Percentiles rank a stretch among this genome's conserved stretches.
phyloP scores from a whole-genome alignment of 30 jellyfish, hydroid and myxozoan genomes.

The Haliclystus octoradiatus region DNA sequence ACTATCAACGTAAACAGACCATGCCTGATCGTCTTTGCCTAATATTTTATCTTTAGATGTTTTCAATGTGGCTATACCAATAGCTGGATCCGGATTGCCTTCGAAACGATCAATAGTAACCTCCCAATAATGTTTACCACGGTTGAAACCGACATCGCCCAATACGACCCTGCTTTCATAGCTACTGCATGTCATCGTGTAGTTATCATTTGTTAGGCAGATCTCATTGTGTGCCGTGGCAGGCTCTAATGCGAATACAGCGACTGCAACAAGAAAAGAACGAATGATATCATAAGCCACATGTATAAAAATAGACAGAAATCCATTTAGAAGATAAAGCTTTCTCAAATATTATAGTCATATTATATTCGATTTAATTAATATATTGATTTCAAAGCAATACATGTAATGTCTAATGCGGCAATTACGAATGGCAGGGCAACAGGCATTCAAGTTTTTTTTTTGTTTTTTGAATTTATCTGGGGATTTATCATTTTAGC shows the following conservation, averaged over 20 bases:
- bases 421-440: too few species aligned
- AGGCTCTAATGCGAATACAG: conserved; percentile 63
- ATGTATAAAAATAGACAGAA: too few species aligned
- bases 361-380: too few species aligned
- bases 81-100: conserved; percentile 98
- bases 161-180: conserved; percentile 82
- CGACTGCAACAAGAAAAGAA: conserved; percentile 41
- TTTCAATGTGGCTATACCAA: conserved; percentile 77
- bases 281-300: too few species aligned
- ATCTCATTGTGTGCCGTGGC: conserved; percentile 74
- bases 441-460: too few species aligned
- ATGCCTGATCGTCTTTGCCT: conserved; percentile 84
- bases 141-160: conserved; percentile 86
- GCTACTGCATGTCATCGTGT: conserved; percentile 61
- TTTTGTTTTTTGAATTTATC: too few species aligned
- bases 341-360: too few species aligned
- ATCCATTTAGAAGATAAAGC: too few species aligned
- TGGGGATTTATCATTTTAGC: too few species aligned
- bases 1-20: conserved; percentile 95
- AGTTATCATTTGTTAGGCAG: conserved; percentile 27
- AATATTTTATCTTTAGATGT: conserved; percentile 68
- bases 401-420: too few species aligned
- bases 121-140: conserved; percentile 95
- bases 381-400: too few species aligned
- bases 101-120: conserved; percentile 33